A percentile compares a stretch with the other conserved stretches of the same genome.
Evolutionary conservation across 1,140 invertebrate genomes (phyloP).

Genomic region (Drosophila elegans): DNA sequence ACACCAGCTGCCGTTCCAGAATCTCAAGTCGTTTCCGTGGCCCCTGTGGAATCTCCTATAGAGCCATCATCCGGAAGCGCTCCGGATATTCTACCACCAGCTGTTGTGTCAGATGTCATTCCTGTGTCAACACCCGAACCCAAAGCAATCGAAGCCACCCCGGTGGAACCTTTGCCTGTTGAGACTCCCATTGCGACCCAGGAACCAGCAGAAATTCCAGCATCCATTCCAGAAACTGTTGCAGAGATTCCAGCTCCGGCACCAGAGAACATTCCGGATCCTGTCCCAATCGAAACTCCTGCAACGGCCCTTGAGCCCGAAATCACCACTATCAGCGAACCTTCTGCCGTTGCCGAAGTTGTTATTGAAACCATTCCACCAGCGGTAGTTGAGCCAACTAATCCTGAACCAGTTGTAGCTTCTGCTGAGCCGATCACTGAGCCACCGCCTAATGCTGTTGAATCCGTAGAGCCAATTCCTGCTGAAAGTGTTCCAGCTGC

Average conservation of each 20-base stretch:
- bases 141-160: neutral
- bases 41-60: neutral
- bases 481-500: neutral
- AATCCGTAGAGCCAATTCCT: neutral
- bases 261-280: neutral
- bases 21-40: neutral
- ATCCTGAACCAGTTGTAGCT: neutral
- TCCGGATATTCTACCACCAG: neutral
- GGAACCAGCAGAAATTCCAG: neutral
- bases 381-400: neutral
- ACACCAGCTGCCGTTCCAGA: neutral
- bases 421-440: neutral
- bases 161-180: neutral
- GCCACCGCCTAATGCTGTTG: neutral
- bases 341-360: neutral
- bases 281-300: neutral
- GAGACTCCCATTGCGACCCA: neutral
- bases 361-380: neutral
- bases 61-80: neutral
- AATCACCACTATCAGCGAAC: neutral
- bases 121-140: neutral
- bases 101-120: neutral
- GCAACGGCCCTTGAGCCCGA: neutral
- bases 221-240: neutral
- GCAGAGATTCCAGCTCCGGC: neutral